These are phyloP conservation scores for Lerema accius DNA, from an alignment of 1,140 invertebrate genomes.

Conservation along the genomic window DNA sequence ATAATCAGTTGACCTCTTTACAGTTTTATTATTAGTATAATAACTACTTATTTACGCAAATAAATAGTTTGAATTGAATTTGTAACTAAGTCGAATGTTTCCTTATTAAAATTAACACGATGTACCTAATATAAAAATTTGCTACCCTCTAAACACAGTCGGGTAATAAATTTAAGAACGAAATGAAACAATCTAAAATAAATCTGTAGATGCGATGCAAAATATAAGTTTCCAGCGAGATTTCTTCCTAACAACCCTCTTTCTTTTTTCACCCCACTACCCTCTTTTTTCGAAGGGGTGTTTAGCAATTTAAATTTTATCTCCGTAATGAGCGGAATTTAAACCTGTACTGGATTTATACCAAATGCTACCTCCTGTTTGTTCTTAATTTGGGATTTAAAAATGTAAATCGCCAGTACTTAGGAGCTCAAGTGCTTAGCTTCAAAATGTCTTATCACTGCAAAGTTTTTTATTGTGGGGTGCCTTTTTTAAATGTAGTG, in stretches of 20 bases:
- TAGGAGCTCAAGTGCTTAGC: neutral
- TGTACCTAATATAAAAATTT: too few species aligned
- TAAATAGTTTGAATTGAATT: too few species aligned
- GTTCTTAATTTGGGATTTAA: constrained; percentile 20
- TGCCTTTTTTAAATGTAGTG: too few species aligned
- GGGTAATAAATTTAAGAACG: too few species aligned
- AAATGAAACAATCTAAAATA: too few species aligned
- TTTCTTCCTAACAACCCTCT: constrained; percentile 35
- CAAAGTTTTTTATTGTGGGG: neutral
- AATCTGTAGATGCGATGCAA: too few species aligned
- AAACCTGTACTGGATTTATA: constrained; percentile 31
- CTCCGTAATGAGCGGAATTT: constrained; percentile 64
- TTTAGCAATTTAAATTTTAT: constrained; percentile 79
- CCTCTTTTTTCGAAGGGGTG: constrained; percentile 69
- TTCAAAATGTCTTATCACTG: neutral
- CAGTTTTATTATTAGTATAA: too few species aligned
- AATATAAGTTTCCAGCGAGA: constrained; percentile 56
- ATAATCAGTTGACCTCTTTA: too few species aligned
- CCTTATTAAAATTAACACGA: too few species aligned
- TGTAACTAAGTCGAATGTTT: too few species aligned
- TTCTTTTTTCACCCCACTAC: constrained; percentile 73
- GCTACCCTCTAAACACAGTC: too few species aligned
- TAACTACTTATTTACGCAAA: too few species aligned
- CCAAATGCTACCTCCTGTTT: constrained; percentile 15
- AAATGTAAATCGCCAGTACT: constrained; percentile 12